phyloP scores from a whole-genome alignment of 2,113 vertebrate genomes.

The Oriolus oriolus region DNA sequence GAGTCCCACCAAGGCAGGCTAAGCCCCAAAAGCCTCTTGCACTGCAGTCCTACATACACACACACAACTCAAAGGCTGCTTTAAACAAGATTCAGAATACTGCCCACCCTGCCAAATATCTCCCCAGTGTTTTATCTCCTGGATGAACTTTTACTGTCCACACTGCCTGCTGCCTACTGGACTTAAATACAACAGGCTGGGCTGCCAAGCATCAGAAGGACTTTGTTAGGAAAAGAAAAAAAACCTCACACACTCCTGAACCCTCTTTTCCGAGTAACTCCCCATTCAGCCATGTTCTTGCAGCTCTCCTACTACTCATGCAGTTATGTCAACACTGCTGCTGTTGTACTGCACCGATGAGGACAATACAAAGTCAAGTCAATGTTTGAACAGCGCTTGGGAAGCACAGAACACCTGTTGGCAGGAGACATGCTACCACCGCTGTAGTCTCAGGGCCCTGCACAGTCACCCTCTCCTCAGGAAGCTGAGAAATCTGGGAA shows the following conservation, averaged over 20 bases:
- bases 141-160: not conserved
- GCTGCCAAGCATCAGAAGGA: not conserved
- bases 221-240: not conserved
- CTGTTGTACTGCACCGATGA: not conserved
- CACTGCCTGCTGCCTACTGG: not conserved
- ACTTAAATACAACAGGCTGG: not conserved
- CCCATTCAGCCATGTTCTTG: not conserved
- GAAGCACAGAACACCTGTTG: not conserved
- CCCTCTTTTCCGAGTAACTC: not conserved
- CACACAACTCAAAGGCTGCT: not conserved
- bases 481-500: not conserved
- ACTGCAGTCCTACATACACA: not conserved
- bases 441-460: not conserved
- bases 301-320: not conserved
- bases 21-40: not conserved
- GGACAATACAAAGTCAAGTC: not conserved
- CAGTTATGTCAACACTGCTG: not conserved
- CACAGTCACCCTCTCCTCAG: accelerated
- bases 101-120: not conserved
- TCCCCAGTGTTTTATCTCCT: not conserved
- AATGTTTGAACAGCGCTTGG: not conserved
- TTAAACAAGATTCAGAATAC: not conserved
- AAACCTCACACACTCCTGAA: not conserved
- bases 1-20: not conserved
- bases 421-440: not conserved